These are phyloP conservation scores for Semotilus atromaculatus DNA, from an alignment of 2,797 vertebrate genomes.

Conservation along the genomic window DNA sequence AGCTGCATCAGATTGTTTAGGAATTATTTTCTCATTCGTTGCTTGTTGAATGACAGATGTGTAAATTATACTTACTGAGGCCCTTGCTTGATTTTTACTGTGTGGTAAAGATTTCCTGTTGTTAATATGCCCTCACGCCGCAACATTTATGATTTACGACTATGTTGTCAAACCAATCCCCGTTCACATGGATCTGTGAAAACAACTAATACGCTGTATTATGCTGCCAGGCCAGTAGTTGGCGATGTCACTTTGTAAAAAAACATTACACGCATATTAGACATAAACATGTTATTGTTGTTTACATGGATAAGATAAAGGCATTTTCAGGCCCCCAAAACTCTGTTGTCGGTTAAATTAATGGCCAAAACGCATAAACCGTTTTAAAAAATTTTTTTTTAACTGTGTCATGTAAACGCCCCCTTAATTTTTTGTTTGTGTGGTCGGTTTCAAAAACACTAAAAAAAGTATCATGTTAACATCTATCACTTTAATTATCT, in stretches of 20 bases:
- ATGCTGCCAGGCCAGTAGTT: background rate
- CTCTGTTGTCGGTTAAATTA: background rate
- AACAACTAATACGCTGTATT: background rate
- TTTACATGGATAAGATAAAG: background rate
- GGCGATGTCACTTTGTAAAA: background rate
- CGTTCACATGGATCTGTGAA: background rate
- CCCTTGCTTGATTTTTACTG: constrained; percentile 19
- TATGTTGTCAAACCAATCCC: background rate
- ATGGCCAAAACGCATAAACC: no score
- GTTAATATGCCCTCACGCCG: constrained; percentile 2
- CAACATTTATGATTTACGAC: constrained; percentile 19
- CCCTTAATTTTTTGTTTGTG: background rate
- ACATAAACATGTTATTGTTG: background rate
- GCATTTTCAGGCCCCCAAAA: background rate
- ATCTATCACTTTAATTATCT: background rate
- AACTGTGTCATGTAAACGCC: background rate
- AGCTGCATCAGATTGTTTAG: constrained; percentile 8
- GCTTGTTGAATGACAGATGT: constrained; percentile 11
- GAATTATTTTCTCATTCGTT: constrained; percentile 15
- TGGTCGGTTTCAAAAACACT: background rate
- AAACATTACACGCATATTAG: background rate
- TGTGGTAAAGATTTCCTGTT: constrained; percentile 30
- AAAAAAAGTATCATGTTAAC: background rate
- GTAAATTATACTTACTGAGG: background rate
- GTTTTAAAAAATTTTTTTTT: background rate